Evolutionary conservation across 2,888 invertebrate species (phyloP).

Genomic region (Platycheirus albimanus): DNA sequence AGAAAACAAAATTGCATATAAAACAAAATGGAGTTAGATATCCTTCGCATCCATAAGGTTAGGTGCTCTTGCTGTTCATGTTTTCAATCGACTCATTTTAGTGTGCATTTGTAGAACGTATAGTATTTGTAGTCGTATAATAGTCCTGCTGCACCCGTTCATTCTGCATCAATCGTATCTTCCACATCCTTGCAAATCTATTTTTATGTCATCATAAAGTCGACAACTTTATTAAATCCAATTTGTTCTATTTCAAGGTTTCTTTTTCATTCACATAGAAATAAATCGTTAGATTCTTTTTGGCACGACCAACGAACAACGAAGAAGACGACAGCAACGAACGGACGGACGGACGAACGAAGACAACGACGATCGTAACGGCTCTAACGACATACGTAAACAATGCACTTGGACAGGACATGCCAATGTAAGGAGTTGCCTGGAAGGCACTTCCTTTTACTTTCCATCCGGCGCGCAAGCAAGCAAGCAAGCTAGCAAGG

Average conservation of each 20-base stretch:
- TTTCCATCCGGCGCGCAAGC: constrained; percentile 18
- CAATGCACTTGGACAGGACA: constrained; percentile 3
- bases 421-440: not conserved
- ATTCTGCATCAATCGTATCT: constrained; percentile 24
- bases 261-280: not conserved
- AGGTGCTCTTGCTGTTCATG: constrained; percentile 1
- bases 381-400: not conserved
- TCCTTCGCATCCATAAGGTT: not conserved
- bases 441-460: not conserved
- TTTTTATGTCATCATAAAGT: constrained; percentile 68
- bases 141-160: constrained; percentile 25
- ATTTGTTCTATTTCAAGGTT: constrained; percentile 53
- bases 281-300: constrained; percentile 50
- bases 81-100: constrained; percentile 3
- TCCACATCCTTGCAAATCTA: constrained; percentile 57
- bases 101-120: too few relatives aligned
- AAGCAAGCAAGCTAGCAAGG: constrained; percentile 44
- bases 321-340: too few relatives aligned
- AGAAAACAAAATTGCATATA: constrained; percentile 15
- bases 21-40: constrained; percentile 17
- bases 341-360: not conserved
- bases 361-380: not conserved
- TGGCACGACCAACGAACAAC: not conserved
- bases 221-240: constrained; percentile 72
- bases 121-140: too few relatives aligned